Conservation (phyloP, 2,797 vertebrate species). For the Melopsittacus undulatus region DNA sequence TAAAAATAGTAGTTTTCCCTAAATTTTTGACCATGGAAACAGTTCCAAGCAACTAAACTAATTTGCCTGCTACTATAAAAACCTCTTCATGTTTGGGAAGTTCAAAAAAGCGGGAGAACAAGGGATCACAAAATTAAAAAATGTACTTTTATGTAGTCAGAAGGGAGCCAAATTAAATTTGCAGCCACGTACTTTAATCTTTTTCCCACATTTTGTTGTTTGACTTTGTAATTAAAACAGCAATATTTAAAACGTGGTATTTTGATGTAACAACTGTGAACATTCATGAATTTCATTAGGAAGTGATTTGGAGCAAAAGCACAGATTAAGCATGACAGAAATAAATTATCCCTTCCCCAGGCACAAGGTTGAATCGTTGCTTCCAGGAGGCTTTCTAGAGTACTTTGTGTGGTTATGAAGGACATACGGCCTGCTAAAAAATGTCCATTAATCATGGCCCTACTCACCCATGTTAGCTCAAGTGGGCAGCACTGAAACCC, state of each 20-base stretch:
- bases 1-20: background rate
- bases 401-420: background rate
- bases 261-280: background rate
- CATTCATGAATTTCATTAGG: background rate
- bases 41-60: background rate
- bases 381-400: background rate
- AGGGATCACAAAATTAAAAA: background rate
- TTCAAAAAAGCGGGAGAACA: background rate
- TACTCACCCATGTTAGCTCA: background rate
- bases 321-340: background rate
- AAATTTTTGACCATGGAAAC: background rate
- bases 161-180: background rate
- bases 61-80: background rate
- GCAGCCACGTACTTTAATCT: background rate
- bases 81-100: background rate
- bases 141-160: background rate
- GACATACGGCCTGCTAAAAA: background rate
- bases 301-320: background rate
- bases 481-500: background rate
- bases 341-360: background rate
- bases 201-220: background rate
- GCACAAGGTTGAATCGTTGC: background rate
- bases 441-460: fast-evolving
- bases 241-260: background rate
- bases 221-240: background rate